Evolutionary conservation across 2,113 vertebrate genomes (phyloP).

Genomic region (Pseudorasbora parva): DNA sequence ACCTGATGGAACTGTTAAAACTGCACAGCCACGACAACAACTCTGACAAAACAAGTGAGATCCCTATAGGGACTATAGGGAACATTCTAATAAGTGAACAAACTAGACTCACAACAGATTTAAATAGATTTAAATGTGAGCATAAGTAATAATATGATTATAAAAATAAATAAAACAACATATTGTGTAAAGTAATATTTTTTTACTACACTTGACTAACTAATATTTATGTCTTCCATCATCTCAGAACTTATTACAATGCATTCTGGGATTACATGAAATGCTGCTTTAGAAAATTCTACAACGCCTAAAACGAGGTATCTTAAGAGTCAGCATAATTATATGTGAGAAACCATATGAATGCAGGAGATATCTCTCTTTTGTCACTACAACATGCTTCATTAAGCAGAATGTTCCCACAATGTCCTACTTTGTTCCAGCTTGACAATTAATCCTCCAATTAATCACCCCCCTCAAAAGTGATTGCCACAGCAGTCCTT

Average conservation of each 20-base stretch:
- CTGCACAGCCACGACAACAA: neutral
- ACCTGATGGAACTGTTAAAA: constrained; percentile 10
- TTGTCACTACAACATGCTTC: constrained; percentile 10
- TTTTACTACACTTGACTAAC: too few relatives aligned
- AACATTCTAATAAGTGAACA: neutral
- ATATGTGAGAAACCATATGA: neutral
- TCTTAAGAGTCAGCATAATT: neutral
- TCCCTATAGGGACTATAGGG: neutral
- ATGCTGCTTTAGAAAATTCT: constrained; percentile 10
- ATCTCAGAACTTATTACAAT: neutral
- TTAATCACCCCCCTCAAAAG: constrained; percentile 30
- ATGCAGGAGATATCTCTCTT: constrained; percentile 12
- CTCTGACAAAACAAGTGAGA: neutral
- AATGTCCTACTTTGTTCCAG: constrained; percentile 26
- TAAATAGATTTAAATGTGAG: too few relatives aligned
- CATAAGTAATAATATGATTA: too few relatives aligned
- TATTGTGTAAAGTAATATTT: too few relatives aligned
- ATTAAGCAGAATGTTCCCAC: constrained; percentile 40
- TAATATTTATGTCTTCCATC: too few relatives aligned
- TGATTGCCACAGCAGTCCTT: constrained; percentile 5
- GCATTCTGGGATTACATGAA: neutral
- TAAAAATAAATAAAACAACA: too few relatives aligned
- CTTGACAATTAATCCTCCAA: constrained; percentile 40
- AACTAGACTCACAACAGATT: neutral
- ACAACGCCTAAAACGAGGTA: neutral